Evolutionary conservation across 1,140 invertebrate genomes (phyloP).

Genomic region (Brachionus manjavacas): DNA sequence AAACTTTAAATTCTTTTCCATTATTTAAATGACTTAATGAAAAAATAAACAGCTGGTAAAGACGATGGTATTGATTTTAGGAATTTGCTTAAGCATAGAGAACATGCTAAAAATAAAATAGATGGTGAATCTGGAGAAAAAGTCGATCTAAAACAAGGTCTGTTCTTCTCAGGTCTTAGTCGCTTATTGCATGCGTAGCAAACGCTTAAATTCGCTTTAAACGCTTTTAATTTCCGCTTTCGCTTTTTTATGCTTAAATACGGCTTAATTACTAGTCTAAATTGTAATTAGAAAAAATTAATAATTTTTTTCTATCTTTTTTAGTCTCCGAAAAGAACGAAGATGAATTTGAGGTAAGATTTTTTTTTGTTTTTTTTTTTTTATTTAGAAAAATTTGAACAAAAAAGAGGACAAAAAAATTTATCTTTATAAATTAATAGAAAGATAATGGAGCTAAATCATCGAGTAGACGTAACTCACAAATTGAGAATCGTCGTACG

Average conservation of each 20-base stretch:
- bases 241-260: not conserved
- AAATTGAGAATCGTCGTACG: constrained; percentile 23
- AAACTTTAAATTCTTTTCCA: not conserved
- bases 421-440: not conserved
- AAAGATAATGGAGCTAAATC: not conserved
- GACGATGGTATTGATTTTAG: constrained; percentile 40
- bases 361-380: not conserved
- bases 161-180: not conserved
- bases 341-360: constrained; percentile 37
- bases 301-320: constrained; percentile 6
- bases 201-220: not conserved
- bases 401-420: not conserved
- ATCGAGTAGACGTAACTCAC: constrained; percentile 23
- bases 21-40: not conserved
- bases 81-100: constrained; percentile 25
- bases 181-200: not conserved
- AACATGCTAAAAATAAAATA: constrained; percentile 19
- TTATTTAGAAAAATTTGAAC: not conserved
- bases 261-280: not conserved
- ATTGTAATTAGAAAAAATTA: not conserved
- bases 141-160: constrained; percentile 35
- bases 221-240: not conserved
- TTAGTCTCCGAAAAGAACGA: constrained; percentile 9
- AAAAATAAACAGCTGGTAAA: not conserved
- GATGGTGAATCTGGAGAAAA: not conserved